Percentiles rank a stretch among this genome's conserved stretches.
These are phyloP conservation scores for Ceratotherium simum DNA, from an alignment of 2,113 vertebrate genomes.

Conservation along the genomic window DNA sequence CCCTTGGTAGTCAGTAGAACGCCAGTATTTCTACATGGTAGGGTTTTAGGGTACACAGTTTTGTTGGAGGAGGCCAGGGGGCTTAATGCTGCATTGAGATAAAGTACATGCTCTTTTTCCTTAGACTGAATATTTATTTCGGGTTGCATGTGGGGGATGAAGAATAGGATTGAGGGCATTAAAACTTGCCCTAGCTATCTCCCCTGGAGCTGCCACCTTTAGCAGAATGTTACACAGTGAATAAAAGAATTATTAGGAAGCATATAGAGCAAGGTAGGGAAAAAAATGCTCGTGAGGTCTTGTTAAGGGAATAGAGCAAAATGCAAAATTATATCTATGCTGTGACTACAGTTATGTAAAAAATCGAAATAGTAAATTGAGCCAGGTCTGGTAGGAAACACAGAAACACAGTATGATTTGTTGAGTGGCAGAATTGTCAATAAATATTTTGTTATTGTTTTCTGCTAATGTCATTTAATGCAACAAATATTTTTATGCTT, in stretches of 20 bases:
- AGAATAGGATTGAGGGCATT: background rate
- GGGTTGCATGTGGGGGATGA: background rate
- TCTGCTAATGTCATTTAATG: background rate
- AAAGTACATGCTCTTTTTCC: background rate
- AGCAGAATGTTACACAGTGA: background rate
- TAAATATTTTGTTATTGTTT: constrained; percentile 48
- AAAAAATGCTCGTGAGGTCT: background rate
- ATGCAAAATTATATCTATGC: background rate
- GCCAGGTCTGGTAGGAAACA: background rate
- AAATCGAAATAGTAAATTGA: background rate
- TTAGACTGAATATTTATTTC: background rate
- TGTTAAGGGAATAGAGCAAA: background rate
- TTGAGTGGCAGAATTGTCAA: background rate
- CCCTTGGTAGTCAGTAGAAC: background rate
- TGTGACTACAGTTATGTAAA: background rate
- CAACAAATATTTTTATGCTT: constrained; percentile 17
- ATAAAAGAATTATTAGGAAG: constrained; percentile 21
- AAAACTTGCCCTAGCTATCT: background rate
- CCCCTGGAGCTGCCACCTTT: background rate
- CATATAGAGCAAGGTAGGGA: background rate
- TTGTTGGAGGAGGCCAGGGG: background rate
- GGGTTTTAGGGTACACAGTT: background rate
- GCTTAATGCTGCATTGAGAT: background rate
- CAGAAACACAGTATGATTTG: background rate
- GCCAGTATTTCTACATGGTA: background rate